These are phyloP conservation scores for Aplochiton taeniatus DNA, from an alignment of 2,797 vertebrate genomes.

Conservation along the genomic window DNA sequence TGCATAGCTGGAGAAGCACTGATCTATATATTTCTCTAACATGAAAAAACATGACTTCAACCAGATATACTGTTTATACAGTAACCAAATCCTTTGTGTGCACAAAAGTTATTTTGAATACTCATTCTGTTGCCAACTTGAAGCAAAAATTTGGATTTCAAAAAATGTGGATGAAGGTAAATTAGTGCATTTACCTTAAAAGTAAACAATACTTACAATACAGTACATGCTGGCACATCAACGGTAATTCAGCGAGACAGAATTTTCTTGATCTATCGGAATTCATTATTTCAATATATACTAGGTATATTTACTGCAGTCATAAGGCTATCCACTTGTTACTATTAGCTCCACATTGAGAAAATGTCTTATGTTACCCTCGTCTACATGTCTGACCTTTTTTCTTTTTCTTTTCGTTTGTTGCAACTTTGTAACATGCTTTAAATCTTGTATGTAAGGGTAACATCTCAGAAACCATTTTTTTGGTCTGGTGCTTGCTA, in stretches of 20 bases:
- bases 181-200: neutral
- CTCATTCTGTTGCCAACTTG: neutral
- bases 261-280: no score
- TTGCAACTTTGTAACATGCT: slow-evolving; percentile 20
- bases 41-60: slow-evolving; percentile 8
- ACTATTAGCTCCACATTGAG: no score
- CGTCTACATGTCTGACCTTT: no score
- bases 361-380: no score
- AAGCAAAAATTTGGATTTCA: neutral
- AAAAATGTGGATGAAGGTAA: neutral
- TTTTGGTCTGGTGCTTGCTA: slow-evolving; percentile 18
- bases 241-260: no score
- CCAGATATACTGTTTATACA: neutral
- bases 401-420: slow-evolving; percentile 19
- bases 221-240: no score
- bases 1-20: slow-evolving; percentile 30
- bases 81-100: slow-evolving; percentile 3
- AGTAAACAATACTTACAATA: no score
- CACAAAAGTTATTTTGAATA: slow-evolving; percentile 1
- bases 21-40: slow-evolving; percentile 12
- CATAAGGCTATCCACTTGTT: no score
- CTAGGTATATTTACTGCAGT: no score
- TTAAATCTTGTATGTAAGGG: neutral
- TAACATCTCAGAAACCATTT: slow-evolving; percentile 4
- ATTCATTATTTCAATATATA: no score